phyloP scores from a whole-genome alignment of 2,113 vertebrate species.

The Geococcyx californianus region DNA sequence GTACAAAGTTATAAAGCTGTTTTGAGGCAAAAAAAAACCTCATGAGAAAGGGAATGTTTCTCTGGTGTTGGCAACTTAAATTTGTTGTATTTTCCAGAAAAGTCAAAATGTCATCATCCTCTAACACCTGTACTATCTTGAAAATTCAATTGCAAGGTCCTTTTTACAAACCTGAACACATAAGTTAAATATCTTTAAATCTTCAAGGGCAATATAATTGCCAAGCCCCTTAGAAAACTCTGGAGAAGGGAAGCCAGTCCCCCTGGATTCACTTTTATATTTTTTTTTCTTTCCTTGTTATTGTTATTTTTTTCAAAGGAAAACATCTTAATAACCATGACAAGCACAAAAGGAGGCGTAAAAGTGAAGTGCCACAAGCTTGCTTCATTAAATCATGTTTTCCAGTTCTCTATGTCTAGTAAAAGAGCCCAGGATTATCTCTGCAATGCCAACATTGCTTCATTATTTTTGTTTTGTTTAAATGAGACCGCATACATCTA shows the following conservation, averaged over 20 bases:
- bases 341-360: background rate
- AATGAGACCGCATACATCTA: background rate
- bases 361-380: background rate
- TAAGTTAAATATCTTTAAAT: background rate
- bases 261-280: background rate
- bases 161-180: background rate
- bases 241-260: background rate
- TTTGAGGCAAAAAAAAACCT: slow-evolving; percentile 38
- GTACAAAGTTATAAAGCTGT: background rate
- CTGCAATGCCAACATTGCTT: background rate
- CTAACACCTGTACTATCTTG: background rate
- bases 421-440: background rate
- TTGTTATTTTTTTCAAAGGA: background rate
- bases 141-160: background rate
- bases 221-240: background rate
- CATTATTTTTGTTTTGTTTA: background rate
- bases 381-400: background rate
- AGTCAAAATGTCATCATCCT: background rate
- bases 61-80: background rate
- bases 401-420: background rate
- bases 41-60: background rate
- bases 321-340: background rate
- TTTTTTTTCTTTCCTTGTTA: background rate
- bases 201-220: background rate
- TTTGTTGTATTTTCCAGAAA: background rate